Conservation (phyloP, 1,140 invertebrate genomes). For the Latrodectus geometricus region DNA sequence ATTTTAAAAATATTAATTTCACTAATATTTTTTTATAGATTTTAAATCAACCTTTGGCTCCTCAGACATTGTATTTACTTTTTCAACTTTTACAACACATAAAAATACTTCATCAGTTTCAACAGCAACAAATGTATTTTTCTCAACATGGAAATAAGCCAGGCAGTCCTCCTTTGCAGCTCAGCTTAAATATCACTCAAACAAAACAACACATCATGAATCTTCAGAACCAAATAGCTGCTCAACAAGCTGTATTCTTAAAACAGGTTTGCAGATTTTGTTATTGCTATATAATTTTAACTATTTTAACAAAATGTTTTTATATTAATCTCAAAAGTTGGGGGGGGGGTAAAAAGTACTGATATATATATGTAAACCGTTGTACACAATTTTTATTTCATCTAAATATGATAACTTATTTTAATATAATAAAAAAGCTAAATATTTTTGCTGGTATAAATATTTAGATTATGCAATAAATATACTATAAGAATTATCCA, state of each 20-base stretch:
- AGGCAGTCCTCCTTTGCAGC: slow-evolving; percentile 72
- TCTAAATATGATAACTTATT: too few species aligned
- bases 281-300: too few species aligned
- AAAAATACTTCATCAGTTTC: slow-evolving; percentile 78
- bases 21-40: slow-evolving; percentile 77
- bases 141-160: slow-evolving; percentile 63
- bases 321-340: too few species aligned
- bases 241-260: slow-evolving; percentile 90
- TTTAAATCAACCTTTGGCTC: slow-evolving; percentile 92
- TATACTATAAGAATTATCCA: too few species aligned
- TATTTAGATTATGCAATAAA: too few species aligned
- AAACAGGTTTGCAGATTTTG: slow-evolving; percentile 78
- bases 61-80: slow-evolving; percentile 89
- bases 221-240: slow-evolving; percentile 91
- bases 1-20: neutral
- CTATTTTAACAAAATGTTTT: too few species aligned
- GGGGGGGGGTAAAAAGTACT: too few species aligned
- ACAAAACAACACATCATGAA: slow-evolving; percentile 93
- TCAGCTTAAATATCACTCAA: slow-evolving; percentile 86
- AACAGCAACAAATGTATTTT: slow-evolving; percentile 72
- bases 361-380: too few species aligned
- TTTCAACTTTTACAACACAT: slow-evolving; percentile 87
- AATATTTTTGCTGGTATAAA: too few species aligned
- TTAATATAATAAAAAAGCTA: too few species aligned
- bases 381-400: too few species aligned